Conservation (phyloP, 1,140 invertebrate species). For the Anadara kagoshimensis region DNA sequence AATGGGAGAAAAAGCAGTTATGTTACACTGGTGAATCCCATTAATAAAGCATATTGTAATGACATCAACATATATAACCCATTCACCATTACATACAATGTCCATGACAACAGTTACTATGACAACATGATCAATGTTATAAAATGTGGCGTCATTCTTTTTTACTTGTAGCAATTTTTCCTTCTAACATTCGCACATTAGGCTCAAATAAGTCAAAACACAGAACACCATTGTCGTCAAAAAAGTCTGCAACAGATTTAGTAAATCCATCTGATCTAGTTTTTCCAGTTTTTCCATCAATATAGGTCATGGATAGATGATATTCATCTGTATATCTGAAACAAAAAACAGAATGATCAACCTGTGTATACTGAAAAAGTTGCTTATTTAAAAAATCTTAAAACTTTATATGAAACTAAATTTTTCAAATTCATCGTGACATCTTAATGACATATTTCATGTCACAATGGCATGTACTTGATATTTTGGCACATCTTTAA, state of each 20-base stretch:
- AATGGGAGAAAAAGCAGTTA: no score
- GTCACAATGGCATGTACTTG: no score
- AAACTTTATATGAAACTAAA: neutral
- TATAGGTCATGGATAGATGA: constrained; percentile 83
- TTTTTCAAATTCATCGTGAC: no score
- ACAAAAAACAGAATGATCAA: constrained; percentile 32
- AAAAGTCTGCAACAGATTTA: constrained; percentile 92
- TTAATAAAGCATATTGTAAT: no score
- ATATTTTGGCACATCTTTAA: no score
- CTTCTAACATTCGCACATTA: constrained; percentile 60
- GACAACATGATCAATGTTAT: neutral
- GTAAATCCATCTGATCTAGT: constrained; percentile 81
- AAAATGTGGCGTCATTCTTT: constrained; percentile 44
- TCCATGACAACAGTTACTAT: neutral
- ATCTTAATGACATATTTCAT: no score
- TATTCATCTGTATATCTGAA: constrained; percentile 92
- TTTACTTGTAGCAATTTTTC: constrained; percentile 63
- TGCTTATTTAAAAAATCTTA: no score
- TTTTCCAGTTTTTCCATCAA: constrained; percentile 79
- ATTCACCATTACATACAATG: neutral
- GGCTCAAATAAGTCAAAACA: constrained; percentile 83
- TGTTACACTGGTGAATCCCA: no score
- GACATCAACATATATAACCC: no score
- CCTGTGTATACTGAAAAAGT: neutral
- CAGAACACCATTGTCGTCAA: constrained; percentile 91